Evolutionary conservation across 2,797 vertebrate species (phyloP), one percentile per base, ranked within the genome.

Genomic region (Crenuchus spilurus): DNA sequence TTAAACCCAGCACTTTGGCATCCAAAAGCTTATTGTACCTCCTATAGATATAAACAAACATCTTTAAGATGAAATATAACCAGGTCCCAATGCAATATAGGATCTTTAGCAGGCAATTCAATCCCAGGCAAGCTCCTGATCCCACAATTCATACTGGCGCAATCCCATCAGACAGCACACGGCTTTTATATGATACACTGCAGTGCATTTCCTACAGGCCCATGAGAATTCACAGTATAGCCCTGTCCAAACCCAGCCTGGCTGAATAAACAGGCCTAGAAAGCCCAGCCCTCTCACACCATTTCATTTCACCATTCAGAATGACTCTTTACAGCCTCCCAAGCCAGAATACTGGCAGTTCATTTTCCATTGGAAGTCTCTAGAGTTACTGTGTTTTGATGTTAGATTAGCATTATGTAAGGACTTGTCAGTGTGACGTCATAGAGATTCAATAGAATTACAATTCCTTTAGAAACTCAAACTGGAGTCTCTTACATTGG

Each of bases 101-200:
- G 42, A 10, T 64, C 41, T 64, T 31, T 33, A 48, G 62, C 18
- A 13, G 39, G 28, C 62, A 7, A 5, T 63, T 39, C 60, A 63
- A 63, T 44, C 39, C 13, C 24, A 16, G 6, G 20, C 20, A 26
- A 26, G 55, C 54, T 64, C 41, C 51, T 37, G 54, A 74, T 37
- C 33, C 62, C 62, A 20, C 8, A 10, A 13, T 14, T 60, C 63
- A 46, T 68, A 37, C 46, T 28, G 57, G 30, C 22, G 41, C 33
- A 30, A 63, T 69, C 26, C 66, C 62, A 67, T 69, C 63, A 60
- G 54, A 69, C 26, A 35, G 28, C 37, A 55, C 20, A 18, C 1
- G 28, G n/a, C 3, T 42, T 60, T 39, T 31, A 4, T 24, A 39
- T 41, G 37, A 30, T 51, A 14, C 18, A 62, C 49, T 30, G 24